Evolutionary conservation across 2,888 invertebrate species (phyloP).

Genomic region (Drosophila koepferae): DNA sequence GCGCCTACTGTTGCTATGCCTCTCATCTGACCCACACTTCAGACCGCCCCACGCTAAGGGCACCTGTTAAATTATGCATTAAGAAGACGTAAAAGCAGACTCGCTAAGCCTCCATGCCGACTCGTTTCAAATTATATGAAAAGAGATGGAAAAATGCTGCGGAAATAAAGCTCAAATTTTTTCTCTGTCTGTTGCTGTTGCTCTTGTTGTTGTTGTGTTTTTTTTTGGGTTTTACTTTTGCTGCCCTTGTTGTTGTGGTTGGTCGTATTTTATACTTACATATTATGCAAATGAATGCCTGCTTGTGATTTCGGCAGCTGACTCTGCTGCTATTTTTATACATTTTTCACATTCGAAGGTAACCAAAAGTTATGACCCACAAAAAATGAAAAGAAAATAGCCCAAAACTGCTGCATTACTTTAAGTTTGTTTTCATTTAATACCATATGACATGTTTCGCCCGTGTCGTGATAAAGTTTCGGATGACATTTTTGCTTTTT

Average conservation of each 20-base stretch:
- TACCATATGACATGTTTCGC: neutral
- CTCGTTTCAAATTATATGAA: constrained; percentile 38
- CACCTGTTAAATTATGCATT: constrained; percentile 80
- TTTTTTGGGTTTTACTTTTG: constrained; percentile 23
- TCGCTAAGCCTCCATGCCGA: constrained; percentile 26
- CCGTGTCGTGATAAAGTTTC: no score
- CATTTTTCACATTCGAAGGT: constrained; percentile 35
- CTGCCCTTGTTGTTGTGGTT: constrained; percentile 25
- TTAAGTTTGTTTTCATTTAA: constrained; percentile 3
- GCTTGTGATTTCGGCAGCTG: constrained; percentile 62
- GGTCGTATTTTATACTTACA: constrained; percentile 42
- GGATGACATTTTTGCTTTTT: neutral
- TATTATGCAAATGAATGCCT: constrained; percentile 76
- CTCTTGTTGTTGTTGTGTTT: constrained; percentile 10
- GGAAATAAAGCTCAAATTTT: constrained; percentile 26
- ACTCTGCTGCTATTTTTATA: constrained; percentile 24
- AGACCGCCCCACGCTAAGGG: constrained; percentile 28
- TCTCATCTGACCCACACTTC: constrained; percentile 12
- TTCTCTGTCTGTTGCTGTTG: constrained; percentile 17
- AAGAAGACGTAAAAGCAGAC: constrained; percentile 51
- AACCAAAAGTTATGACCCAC: constrained; percentile 22
- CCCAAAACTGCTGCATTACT: neutral
- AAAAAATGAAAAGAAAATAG: neutral
- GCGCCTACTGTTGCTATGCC: constrained; percentile 41
- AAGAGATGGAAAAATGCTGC: constrained; percentile 45